Base-by-base conservation (phyloP, 2,113 vertebrate species). In the Serilophus lunatus region DNA sequence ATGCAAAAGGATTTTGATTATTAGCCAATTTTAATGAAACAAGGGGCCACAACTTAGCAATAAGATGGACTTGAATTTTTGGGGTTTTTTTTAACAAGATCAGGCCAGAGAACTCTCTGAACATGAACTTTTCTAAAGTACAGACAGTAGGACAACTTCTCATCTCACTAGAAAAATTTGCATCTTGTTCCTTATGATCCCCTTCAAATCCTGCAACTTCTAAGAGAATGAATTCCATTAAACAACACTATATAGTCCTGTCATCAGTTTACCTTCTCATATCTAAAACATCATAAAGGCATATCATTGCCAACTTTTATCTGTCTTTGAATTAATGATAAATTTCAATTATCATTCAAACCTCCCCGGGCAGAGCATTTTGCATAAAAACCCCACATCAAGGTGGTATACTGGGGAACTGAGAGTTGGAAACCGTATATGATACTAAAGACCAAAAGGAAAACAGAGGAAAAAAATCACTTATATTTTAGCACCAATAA, bases 1-100 rank as follows among this genome's bases (percentile, higher is more conserved):
- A 92, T 91, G 56, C 38, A 95, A 94, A 90, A 44, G 35, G 23
- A 88, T 60, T 95, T 96, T 94, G 45, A 77, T 94, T 72, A 54
- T 81, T 33, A 49, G 44, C n/a, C 82, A 68, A 86, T 89, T 64
- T 71, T 72, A 63, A 83, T 47, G 17, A 42, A 45, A 69, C 24
- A 69, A 18, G 20, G 38, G 23, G 10, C 49, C 26, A 77, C 8
- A 69, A 26, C 26, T 82, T 83, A 65, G 3, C n/a, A 64, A 35
- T 68, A n/a, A 90, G 25, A 66, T 18, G 22, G 15, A 9, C 45
- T 16, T 50, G 45, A 77, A 36, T 78, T 57, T 83, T 87, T 72
- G 44, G 63, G 14, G 6, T 4, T 13, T 85, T 36, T 92, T 95
- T 86, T 50, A 72, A 84, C 18, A 72, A 74, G 61, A 69, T 56